Conservation (phyloP, 2,888 invertebrate species). For the Epinotia nisella region DNA sequence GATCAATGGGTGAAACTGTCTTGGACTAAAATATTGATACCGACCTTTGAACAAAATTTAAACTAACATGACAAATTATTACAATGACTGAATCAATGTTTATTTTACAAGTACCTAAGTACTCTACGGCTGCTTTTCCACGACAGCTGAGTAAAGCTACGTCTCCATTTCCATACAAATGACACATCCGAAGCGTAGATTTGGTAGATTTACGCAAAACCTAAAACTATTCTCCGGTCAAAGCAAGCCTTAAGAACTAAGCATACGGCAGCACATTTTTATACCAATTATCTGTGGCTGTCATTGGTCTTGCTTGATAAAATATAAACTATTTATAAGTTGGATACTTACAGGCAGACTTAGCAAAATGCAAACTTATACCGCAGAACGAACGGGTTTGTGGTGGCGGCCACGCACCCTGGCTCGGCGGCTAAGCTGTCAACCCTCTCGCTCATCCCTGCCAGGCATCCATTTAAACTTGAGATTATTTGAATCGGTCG, state of each 20-base stretch:
- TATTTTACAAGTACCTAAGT: not conserved
- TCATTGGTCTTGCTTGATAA: too few species aligned
- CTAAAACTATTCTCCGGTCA: too few species aligned
- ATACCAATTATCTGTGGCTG: too few species aligned
- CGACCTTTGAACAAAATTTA: not conserved
- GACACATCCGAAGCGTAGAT: too few species aligned
- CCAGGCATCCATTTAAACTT: not conserved
- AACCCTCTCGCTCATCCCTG: not conserved
- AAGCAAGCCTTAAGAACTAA: too few species aligned
- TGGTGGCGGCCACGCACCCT: conserved; percentile 79
- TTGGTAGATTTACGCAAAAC: too few species aligned
- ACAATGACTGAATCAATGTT: conserved; percentile 21
- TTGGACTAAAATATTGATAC: not conserved
- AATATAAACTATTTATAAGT: too few species aligned
- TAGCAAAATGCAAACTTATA: conserved; percentile 49
- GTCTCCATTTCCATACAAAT: too few species aligned
- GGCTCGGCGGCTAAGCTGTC: conserved; percentile 58
- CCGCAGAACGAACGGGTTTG: conserved; percentile 63
- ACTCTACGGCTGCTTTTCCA: not conserved
- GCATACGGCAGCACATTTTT: too few species aligned
- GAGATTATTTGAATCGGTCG: too few species aligned
- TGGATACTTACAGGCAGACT: not conserved
- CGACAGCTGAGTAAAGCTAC: not conserved
- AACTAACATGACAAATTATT: conserved; percentile 1
- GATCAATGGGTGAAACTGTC: not conserved